A percentile compares a stretch with the other conserved stretches of the same genome.
Conservation (phyloP, 2,797 vertebrate genomes). For the Odontamblyopus lacepedii region DNA sequence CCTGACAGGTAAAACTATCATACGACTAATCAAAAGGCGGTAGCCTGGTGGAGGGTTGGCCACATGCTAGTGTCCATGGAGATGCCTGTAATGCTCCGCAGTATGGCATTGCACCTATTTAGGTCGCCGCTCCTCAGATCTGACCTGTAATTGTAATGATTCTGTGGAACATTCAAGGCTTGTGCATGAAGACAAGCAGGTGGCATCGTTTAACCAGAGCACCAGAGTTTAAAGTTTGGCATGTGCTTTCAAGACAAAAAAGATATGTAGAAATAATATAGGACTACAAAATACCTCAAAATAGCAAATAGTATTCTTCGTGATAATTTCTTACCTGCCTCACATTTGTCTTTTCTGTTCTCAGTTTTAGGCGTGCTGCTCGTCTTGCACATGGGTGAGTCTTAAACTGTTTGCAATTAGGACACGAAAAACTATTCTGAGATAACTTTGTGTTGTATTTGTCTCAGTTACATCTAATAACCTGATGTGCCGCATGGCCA, state of each 20-base stretch:
- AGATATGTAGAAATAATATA: background rate
- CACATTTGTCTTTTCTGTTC: background rate
- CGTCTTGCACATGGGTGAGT: conserved; percentile 75
- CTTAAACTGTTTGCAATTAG: background rate
- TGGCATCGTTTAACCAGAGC: too few relatives aligned
- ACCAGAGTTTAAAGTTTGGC: too few relatives aligned
- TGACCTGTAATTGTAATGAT: too few relatives aligned
- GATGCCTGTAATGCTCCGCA: too few relatives aligned
- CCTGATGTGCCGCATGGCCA: conserved; percentile 86
- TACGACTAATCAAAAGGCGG: background rate
- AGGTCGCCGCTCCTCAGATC: too few relatives aligned
- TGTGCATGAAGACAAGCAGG: too few relatives aligned
- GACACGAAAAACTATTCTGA: background rate
- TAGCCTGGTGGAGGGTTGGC: background rate
- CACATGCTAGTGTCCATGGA: too few relatives aligned
- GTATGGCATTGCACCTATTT: too few relatives aligned
- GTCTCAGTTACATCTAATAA: conserved; percentile 76
- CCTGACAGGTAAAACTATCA: conserved; percentile 62
- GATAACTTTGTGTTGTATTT: background rate
- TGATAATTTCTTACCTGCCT: background rate
- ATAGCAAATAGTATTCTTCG: background rate
- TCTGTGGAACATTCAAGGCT: too few relatives aligned
- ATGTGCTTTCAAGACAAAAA: background rate
- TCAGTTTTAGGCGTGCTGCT: conserved; percentile 76
- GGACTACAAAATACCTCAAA: background rate